A percentile compares a stretch with the other conserved stretches of the same genome.
phyloP scores from a whole-genome alignment of 2,113 vertebrate genomes.

The Phrynosoma platyrhinos region DNA sequence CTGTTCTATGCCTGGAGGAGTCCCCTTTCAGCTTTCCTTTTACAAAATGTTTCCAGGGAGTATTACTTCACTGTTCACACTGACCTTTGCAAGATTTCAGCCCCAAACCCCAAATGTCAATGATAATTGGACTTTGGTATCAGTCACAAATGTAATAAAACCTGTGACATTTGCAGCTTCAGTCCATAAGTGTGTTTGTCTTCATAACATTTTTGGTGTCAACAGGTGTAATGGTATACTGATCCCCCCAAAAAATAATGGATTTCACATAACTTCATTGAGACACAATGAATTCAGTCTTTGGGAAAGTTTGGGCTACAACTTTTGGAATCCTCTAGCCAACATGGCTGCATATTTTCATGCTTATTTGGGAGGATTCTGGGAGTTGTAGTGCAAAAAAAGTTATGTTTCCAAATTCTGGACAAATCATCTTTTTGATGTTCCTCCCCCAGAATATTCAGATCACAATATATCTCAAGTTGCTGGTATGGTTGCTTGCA shows the following conservation, averaged over 20 bases:
- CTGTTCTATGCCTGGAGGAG: not conserved
- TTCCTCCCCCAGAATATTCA: no score
- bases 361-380: no score
- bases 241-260: not conserved
- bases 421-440: no score
- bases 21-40: not conserved
- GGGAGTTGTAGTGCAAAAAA: no score
- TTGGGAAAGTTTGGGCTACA: no score
- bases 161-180: constrained; percentile 32
- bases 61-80: constrained; percentile 35
- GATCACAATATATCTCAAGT: not conserved
- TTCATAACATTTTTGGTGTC: not conserved
- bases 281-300: not conserved
- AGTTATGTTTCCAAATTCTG: no score
- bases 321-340: no score
- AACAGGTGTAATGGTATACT: not conserved
- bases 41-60: constrained; percentile 23
- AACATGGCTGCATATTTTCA: no score
- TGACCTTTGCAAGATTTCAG: constrained; percentile 36
- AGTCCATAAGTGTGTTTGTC: constrained; percentile 1
- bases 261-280: not conserved
- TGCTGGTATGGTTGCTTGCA: not conserved
- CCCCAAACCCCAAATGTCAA: constrained; percentile 36
- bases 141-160: constrained; percentile 33
- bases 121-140: constrained; percentile 34